A percentile compares a stretch with the other conserved stretches of the same genome.
Evolutionary conservation across 2,113 vertebrate genomes (phyloP).

Genomic region (Peromyscus leucopus): DNA sequence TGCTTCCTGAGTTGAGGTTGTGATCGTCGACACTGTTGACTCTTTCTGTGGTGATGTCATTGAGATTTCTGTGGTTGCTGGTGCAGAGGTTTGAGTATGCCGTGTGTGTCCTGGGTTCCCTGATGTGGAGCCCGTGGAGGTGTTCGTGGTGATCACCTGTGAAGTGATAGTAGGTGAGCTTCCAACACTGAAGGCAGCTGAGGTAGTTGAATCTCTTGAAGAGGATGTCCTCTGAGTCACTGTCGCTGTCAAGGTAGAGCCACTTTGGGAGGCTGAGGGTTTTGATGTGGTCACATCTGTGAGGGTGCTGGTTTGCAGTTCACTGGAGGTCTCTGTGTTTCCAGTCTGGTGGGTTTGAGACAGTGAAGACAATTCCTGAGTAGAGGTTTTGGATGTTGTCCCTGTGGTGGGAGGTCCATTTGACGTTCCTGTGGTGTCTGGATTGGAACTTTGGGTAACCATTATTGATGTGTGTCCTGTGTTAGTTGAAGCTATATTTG

Average conservation of each 20-base stretch:
- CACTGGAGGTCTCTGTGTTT: not conserved
- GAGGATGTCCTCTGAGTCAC: no score
- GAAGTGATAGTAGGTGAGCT: no score
- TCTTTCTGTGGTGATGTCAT: not conserved
- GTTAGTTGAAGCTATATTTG: fast-evolving
- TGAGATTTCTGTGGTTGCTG: not conserved
- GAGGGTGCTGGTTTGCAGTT: not conserved
- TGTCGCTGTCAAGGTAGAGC: no score
- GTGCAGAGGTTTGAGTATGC: no score
- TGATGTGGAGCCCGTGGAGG: no score
- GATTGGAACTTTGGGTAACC: not conserved
- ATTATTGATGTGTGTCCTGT: no score
- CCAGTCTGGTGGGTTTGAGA: not conserved
- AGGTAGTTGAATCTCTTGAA: no score
- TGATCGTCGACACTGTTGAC: not conserved
- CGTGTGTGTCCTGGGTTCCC: no score
- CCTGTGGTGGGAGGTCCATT: no score
- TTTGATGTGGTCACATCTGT: fast-evolving
- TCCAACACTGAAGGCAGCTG: no score
- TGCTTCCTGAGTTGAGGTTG: fast-evolving
- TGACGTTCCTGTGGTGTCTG: no score
- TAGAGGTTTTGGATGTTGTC: not conserved
- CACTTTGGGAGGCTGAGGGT: fast-evolving
- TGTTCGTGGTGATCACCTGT: no score
- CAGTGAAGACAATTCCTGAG: not conserved